Conservation (phyloP, 2,888 invertebrate species). For the Nysson spinosus region DNA sequence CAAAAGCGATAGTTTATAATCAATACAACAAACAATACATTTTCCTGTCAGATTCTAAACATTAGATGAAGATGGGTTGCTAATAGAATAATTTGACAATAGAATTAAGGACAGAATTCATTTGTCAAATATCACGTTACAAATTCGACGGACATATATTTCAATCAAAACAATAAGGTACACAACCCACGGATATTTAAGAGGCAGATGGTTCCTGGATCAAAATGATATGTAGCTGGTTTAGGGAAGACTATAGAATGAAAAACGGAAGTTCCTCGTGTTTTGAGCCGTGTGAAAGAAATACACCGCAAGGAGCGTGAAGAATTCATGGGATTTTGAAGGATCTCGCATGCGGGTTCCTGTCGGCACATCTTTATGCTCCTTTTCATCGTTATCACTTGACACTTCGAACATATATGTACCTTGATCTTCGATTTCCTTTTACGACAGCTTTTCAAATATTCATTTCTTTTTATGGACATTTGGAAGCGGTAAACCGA, state of each 20-base stretch:
- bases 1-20: too few species aligned
- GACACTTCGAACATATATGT: constrained; percentile 13
- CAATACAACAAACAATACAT: too few species aligned
- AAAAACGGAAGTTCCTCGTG: constrained; percentile 57
- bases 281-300: constrained; percentile 62
- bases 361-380: constrained; percentile 16
- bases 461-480: not conserved
- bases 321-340: constrained; percentile 48
- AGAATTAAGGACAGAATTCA: too few species aligned
- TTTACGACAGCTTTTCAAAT: constrained; percentile 18
- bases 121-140: too few species aligned
- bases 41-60: too few species aligned
- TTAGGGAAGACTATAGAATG: not conserved
- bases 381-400: constrained; percentile 21
- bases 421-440: constrained; percentile 14
- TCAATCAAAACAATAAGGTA: too few species aligned
- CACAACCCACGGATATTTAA: too few species aligned
- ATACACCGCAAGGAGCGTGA: constrained; percentile 38
- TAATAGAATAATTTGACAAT: too few species aligned
- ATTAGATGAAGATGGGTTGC: too few species aligned
- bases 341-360: constrained; percentile 58
- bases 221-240: constrained; percentile 18
- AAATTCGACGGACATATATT: too few species aligned
- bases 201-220: constrained; percentile 12
- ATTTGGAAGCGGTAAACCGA: not conserved